Evolutionary conservation across 2,113 vertebrate genomes (phyloP).

Genomic region (Spizaetus ornatus): DNA sequence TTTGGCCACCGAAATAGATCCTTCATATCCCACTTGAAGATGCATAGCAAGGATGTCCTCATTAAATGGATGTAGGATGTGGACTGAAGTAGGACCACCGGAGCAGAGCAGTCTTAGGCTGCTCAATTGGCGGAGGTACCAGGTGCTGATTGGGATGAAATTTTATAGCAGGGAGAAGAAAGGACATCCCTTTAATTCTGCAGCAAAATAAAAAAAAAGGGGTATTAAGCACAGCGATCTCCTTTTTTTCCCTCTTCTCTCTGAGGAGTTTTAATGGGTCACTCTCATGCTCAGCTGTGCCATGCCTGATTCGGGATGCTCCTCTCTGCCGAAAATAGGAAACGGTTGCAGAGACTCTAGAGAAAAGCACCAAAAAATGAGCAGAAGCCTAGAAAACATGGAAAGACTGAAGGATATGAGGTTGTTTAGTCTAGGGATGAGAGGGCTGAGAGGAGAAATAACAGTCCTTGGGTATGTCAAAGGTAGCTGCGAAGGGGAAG

Average conservation of each 20-base stretch:
- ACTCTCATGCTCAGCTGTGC: not conserved
- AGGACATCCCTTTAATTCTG: not conserved
- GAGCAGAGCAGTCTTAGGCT: not conserved
- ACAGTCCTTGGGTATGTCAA: not conserved
- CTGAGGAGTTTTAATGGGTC: not conserved
- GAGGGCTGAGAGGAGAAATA: not conserved
- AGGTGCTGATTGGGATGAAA: not conserved
- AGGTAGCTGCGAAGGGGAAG: not conserved
- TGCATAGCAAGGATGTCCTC: not conserved
- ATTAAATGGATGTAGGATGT: not conserved
- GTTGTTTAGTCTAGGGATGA: not conserved
- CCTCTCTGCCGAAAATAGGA: not conserved
- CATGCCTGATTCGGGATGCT: not conserved
- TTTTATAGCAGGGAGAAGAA: not conserved
- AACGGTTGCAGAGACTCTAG: not conserved
- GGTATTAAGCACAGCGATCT: not conserved
- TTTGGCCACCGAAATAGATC: not conserved
- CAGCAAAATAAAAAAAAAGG: not conserved
- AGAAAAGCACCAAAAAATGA: not conserved
- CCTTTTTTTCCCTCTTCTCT: not conserved
- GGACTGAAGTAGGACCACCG: not conserved
- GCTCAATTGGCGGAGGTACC: not conserved
- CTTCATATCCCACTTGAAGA: not conserved
- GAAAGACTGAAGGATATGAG: not conserved
- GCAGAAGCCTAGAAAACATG: not conserved